Conservation (phyloP, 2,113 vertebrate species). For the Pelmatolapia mariae region DNA sequence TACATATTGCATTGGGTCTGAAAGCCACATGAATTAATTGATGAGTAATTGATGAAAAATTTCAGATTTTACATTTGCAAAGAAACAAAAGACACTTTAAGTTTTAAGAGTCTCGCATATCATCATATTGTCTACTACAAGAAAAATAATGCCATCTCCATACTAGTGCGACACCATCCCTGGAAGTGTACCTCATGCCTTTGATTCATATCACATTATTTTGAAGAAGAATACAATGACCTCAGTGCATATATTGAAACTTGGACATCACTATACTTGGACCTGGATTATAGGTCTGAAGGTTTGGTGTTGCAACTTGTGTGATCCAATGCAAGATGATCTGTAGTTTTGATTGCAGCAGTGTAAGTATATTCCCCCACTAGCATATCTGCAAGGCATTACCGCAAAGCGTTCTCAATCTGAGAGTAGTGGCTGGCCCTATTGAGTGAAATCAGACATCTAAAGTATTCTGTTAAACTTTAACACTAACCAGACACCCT, state of each 20-base stretch:
- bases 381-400: conserved; percentile 52
- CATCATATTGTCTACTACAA: neutral
- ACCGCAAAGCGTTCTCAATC: conserved; percentile 27
- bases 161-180: neutral
- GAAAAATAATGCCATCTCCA: neutral
- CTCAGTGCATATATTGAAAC: neutral
- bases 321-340: neutral
- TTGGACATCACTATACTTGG: neutral
- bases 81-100: neutral
- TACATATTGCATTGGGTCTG: neutral
- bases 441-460: conserved; percentile 64
- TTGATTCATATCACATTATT: neutral
- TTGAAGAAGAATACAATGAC: neutral
- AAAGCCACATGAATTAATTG: neutral
- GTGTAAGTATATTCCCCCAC: neutral
- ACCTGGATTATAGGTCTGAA: neutral
- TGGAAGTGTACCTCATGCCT: neutral
- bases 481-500: conserved; percentile 70
- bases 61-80: neutral
- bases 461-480: conserved; percentile 54
- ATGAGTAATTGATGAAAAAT: neutral
- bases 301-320: neutral
- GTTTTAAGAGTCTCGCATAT: neutral
- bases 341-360: neutral
- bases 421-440: conserved; percentile 34